These are phyloP conservation scores for Leontopithecus rosalia DNA, from an alignment of 2,797 vertebrate genomes.

Conservation along the genomic window DNA sequence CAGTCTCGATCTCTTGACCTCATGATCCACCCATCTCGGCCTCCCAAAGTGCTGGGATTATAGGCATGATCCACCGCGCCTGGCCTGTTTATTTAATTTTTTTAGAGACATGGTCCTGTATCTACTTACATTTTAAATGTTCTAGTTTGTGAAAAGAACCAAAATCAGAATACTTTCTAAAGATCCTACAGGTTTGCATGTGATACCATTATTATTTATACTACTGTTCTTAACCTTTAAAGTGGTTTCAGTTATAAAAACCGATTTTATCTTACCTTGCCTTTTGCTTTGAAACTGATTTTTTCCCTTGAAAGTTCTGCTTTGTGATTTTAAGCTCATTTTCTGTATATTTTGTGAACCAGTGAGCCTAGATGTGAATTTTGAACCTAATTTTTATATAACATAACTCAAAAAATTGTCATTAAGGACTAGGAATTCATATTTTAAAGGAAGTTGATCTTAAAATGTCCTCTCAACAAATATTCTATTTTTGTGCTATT, in stretches of 20 bases:
- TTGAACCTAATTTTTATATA: background rate
- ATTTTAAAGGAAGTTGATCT: background rate
- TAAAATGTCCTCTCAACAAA: background rate
- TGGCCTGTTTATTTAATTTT: too few species aligned
- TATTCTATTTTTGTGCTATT: background rate
- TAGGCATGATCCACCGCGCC: too few species aligned
- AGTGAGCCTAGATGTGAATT: background rate
- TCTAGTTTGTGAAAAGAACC: background rate
- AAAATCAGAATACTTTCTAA: slow-evolving; percentile 14
- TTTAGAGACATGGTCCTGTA: background rate
- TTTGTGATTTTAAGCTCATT: slow-evolving; percentile 18
- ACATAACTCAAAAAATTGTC: background rate
- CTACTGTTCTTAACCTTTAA: background rate
- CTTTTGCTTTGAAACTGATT: background rate
- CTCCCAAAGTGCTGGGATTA: too few species aligned
- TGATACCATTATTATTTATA: background rate
- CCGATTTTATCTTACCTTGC: background rate
- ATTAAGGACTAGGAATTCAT: background rate
- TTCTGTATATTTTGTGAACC: slow-evolving; percentile 5
- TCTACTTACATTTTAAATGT: slow-evolving; percentile 17
- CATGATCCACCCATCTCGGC: too few species aligned
- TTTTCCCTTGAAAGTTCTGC: background rate
- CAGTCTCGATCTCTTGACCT: too few species aligned
- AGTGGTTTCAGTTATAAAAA: background rate
- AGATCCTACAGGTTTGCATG: background rate